Percentiles rank a stretch among this genome's conserved stretches.
Evolutionary conservation across 2,113 vertebrate species (phyloP).

Genomic region (Plecturocebus donacophilus): DNA sequence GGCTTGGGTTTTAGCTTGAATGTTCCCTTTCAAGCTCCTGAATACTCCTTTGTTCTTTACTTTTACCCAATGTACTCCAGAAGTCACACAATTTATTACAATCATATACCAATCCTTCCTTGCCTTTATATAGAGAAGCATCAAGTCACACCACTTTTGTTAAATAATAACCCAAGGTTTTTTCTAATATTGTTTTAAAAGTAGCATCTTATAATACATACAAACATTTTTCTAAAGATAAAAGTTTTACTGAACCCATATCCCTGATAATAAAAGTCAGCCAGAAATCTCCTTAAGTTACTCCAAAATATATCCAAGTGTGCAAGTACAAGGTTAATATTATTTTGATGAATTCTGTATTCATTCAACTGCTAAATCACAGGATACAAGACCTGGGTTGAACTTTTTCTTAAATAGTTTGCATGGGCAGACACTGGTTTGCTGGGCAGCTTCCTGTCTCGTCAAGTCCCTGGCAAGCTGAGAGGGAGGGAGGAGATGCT

Average conservation of each 20-base stretch:
- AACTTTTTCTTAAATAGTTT: conserved; percentile 66
- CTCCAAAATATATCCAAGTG: conserved; percentile 19
- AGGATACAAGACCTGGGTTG: conserved; percentile 63
- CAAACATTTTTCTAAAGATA: conserved; percentile 40
- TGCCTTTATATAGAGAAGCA: neutral
- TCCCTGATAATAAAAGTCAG: conserved; percentile 51
- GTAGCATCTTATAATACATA: neutral
- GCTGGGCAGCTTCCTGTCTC: conserved; percentile 47
- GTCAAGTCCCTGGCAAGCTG: conserved; percentile 23
- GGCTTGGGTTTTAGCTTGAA: conserved; percentile 45
- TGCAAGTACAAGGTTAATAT: conserved; percentile 32
- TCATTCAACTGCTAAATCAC: conserved; percentile 61
- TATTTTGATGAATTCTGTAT: conserved; percentile 69
- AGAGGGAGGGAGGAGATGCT: neutral
- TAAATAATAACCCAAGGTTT: neutral
- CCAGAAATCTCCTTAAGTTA: conserved; percentile 43
- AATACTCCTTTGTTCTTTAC: conserved; percentile 6
- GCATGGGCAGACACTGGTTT: conserved; percentile 42
- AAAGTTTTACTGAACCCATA: conserved; percentile 9
- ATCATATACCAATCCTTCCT: neutral
- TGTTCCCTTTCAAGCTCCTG: neutral
- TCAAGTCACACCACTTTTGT: neutral
- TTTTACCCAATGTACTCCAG: neutral
- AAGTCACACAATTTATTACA: neutral
- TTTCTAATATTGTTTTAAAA: neutral